A percentile compares a stretch with the other conserved stretches of the same genome.
Evolutionary conservation across 2,797 vertebrate species (phyloP).

Genomic region (Remorina albescens): DNA sequence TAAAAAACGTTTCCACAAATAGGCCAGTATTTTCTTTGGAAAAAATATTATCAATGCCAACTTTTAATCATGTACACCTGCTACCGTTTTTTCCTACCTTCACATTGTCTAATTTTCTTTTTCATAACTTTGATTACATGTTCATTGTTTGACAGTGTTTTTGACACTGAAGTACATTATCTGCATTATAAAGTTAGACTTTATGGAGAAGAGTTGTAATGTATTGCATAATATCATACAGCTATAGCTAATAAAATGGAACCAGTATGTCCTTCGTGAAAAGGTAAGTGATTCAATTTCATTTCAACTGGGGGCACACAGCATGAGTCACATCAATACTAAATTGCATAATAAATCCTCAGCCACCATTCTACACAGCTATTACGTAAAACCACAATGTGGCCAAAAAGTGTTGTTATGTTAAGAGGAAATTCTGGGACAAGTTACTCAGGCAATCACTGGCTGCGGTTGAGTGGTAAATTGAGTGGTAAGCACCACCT

Average conservation of each 20-base stretch:
- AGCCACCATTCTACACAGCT: slow-evolving; percentile 7
- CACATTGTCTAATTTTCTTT: no score
- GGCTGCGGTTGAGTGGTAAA: slow-evolving; percentile 40
- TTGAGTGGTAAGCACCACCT: slow-evolving; percentile 60
- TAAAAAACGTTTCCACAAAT: neutral
- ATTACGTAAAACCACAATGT: slow-evolving; percentile 31
- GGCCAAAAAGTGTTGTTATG: slow-evolving; percentile 27
- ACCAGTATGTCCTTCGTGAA: neutral
- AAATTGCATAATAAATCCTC: slow-evolving; percentile 33
- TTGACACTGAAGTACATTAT: neutral
- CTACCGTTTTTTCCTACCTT: no score
- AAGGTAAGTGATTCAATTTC: neutral
- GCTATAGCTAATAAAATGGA: neutral
- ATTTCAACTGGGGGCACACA: neutral
- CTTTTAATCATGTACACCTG: no score
- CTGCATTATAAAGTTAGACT: neutral
- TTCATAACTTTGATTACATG: no score
- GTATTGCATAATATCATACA: neutral
- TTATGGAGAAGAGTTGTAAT: no score
- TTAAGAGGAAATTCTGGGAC: slow-evolving; percentile 38
- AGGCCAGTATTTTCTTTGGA: neutral
- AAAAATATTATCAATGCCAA: no score
- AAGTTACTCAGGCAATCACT: slow-evolving; percentile 47
- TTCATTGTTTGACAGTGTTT: no score
- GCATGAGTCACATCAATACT: neutral